These are phyloP conservation scores for Zeus faber DNA, from an alignment of 2,113 vertebrate species.

Conservation along the genomic window DNA sequence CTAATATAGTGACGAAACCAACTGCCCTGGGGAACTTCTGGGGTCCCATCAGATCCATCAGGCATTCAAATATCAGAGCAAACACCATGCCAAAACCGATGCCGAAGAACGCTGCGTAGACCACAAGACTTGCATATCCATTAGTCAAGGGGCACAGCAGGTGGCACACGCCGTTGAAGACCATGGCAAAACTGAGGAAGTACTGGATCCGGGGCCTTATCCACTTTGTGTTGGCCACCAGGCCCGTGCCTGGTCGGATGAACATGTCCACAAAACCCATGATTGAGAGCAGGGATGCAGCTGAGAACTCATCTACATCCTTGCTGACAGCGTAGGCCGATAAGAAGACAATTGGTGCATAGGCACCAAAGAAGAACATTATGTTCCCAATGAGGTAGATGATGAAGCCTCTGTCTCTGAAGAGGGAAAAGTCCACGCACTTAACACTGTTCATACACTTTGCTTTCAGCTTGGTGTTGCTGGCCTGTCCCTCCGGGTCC, in stretches of 20 bases:
- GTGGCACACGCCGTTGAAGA: slow-evolving; percentile 77
- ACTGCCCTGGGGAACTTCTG: slow-evolving; percentile 75
- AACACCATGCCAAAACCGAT: slow-evolving; percentile 80
- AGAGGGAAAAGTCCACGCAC: slow-evolving; percentile 78
- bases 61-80: slow-evolving; percentile 81
- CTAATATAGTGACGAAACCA: slow-evolving; percentile 79
- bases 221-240: slow-evolving; percentile 77
- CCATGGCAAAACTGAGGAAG: slow-evolving; percentile 78
- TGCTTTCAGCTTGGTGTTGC: slow-evolving; percentile 28
- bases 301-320: slow-evolving; percentile 75
- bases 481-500: slow-evolving; percentile 11
- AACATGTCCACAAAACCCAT: slow-evolving; percentile 80
- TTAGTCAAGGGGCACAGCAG: slow-evolving; percentile 78
- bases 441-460: slow-evolving; percentile 58
- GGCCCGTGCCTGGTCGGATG: slow-evolving; percentile 71
- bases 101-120: slow-evolving; percentile 72
- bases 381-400: slow-evolving; percentile 81
- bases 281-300: slow-evolving; percentile 78
- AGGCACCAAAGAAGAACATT: slow-evolving; percentile 80
- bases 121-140: slow-evolving; percentile 56
- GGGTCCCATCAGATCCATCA: slow-evolving; percentile 81
- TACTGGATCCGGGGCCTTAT: slow-evolving; percentile 78
- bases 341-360: slow-evolving; percentile 82
- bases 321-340: slow-evolving; percentile 74
- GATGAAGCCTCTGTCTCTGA: slow-evolving; percentile 80